Conservation (phyloP, 2,888 invertebrate species). For the Synanthedon formicaeformis region DNA sequence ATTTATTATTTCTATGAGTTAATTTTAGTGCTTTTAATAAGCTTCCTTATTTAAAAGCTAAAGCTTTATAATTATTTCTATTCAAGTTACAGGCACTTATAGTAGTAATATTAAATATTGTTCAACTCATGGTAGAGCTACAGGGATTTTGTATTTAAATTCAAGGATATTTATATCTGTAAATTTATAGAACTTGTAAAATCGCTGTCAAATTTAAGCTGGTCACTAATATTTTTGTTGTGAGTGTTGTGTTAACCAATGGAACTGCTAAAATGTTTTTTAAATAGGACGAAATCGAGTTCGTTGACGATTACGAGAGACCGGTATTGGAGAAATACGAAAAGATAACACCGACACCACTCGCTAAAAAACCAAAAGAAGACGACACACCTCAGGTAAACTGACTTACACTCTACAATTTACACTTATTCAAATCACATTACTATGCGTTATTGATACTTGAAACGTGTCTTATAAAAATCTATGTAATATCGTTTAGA, state of each 20-base stretch:
- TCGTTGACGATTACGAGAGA: slow-evolving; percentile 81
- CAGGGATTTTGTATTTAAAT: too few species aligned
- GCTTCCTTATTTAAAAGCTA: too few species aligned
- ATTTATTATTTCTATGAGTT: too few species aligned
- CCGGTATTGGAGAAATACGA: slow-evolving; percentile 81
- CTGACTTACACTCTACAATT: slow-evolving; percentile 21
- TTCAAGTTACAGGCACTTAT: too few species aligned
- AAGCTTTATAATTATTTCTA: too few species aligned
- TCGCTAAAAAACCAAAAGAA: slow-evolving; percentile 62
- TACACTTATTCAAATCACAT: slow-evolving; percentile 8
- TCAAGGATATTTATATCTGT: neutral
- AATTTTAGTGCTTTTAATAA: too few species aligned
- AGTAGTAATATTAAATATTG: too few species aligned
- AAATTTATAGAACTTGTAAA: neutral
- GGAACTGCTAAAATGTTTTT: slow-evolving; percentile 50
- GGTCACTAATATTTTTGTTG: slow-evolving; percentile 27
- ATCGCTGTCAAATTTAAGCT: slow-evolving; percentile 6
- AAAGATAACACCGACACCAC: slow-evolving; percentile 67
- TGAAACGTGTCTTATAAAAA: neutral
- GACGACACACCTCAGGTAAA: slow-evolving; percentile 61
- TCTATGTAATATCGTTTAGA: slow-evolving; percentile 22
- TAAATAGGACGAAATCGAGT: slow-evolving; percentile 60
- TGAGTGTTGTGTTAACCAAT: slow-evolving; percentile 38
- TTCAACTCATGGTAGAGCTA: too few species aligned
- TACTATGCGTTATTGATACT: neutral